Evolutionary conservation across 53 echinoderm and acorn worm species (phyloP).

Genomic region (Crossaster papposus): DNA sequence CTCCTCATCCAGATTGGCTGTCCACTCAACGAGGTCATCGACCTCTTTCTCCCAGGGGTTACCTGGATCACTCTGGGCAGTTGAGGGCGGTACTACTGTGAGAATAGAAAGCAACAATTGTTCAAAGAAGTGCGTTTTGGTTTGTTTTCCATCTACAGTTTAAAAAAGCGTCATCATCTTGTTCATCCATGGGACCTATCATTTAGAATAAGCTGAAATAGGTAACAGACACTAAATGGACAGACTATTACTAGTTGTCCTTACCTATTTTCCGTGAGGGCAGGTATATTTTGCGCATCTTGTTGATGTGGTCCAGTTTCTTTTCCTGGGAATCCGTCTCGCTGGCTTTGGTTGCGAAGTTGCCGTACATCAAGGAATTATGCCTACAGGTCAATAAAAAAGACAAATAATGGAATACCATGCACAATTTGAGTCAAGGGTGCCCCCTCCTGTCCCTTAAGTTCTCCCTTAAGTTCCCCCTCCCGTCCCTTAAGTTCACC

Average conservation of each 20-base stretch:
- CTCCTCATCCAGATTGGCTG: constrained; percentile 87
- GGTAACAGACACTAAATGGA: background rate
- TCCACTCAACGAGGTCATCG: constrained; percentile 96
- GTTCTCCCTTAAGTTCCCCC: no score
- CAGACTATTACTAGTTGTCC: background rate
- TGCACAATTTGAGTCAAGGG: no score
- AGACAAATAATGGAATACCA: background rate
- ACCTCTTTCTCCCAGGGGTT: constrained; percentile 97
- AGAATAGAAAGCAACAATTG: background rate
- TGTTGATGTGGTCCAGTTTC: constrained; percentile 83
- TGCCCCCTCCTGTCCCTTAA: no score
- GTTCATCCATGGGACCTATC: background rate
- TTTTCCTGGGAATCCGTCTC: constrained; percentile 68
- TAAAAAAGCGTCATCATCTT: background rate
- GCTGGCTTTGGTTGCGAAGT: constrained; percentile 73
- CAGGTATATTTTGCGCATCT: constrained; percentile 94
- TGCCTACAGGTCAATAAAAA: constrained; percentile 61
- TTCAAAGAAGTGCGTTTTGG: no score
- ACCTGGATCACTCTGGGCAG: constrained; percentile 77
- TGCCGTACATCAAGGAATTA: constrained; percentile 97
- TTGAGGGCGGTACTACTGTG: constrained; percentile 85
- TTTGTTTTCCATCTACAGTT: no score
- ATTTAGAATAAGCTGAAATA: background rate
- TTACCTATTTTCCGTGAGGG: constrained; percentile 76
- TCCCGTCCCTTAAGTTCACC: no score